Evolutionary conservation across 1,140 invertebrate species (phyloP).

Genomic region (Halesus radiatus): DNA sequence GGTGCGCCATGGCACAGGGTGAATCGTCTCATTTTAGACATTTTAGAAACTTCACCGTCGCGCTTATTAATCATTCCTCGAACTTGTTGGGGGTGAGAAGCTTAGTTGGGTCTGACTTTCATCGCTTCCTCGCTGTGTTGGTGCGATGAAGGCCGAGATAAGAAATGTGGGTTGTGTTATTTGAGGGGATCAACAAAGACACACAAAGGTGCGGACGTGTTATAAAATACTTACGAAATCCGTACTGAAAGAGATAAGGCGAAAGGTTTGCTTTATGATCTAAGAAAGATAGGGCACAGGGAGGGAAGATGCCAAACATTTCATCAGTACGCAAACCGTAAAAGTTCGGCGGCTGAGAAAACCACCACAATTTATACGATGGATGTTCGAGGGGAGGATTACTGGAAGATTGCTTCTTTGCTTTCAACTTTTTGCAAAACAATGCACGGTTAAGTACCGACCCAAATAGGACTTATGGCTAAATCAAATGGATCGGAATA

Average conservation of each 20-base stretch:
- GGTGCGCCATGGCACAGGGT: background rate
- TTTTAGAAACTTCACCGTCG: conserved; percentile 25
- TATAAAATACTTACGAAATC: conserved; percentile 34
- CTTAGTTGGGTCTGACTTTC: background rate
- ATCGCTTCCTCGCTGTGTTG: background rate
- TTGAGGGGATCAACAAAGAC: conserved; percentile 19
- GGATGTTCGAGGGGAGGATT: too few species aligned
- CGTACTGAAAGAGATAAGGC: conserved; percentile 8
- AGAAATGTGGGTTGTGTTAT: conserved; percentile 17
- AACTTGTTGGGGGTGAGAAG: background rate
- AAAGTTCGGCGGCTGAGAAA: background rate
- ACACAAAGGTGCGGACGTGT: conserved; percentile 35
- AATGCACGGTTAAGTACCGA: too few species aligned
- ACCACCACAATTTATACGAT: background rate
- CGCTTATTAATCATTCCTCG: conserved; percentile 32
- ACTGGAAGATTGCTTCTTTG: too few species aligned
- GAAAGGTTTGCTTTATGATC: conserved; percentile 21
- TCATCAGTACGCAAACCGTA: conserved; percentile 19
- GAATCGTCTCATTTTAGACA: conserved; percentile 18
- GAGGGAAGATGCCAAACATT: conserved; percentile 16
- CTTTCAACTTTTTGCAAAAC: too few species aligned
- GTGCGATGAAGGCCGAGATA: conserved; percentile 13
- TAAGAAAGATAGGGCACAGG: conserved; percentile 5
- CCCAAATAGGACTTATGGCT: too few species aligned
- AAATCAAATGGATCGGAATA: too few species aligned